phyloP scores from a whole-genome alignment of 1,140 invertebrate species.

The Diuraphis noxia region DNA sequence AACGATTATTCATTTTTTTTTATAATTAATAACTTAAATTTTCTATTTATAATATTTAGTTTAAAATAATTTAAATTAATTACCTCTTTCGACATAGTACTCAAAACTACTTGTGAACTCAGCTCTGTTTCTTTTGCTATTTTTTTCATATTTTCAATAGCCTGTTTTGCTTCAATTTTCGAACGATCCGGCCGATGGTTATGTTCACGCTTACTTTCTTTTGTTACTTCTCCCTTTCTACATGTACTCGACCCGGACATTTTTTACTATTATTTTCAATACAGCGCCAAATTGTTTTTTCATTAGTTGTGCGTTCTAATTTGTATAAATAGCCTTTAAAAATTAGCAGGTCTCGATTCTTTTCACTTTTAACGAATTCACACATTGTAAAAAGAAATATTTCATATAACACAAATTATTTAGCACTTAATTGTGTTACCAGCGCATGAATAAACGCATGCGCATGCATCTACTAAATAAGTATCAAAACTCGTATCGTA shows the following conservation, averaged over 20 bases:
- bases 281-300: slow-evolving; percentile 6
- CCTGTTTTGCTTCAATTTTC: not conserved
- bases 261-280: slow-evolving; percentile 12
- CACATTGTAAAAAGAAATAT: not conserved
- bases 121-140: no score
- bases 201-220: slow-evolving; percentile 11
- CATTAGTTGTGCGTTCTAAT: not conserved
- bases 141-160: no score
- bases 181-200: not conserved
- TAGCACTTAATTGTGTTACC: no score
- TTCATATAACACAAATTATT: not conserved
- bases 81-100: no score
- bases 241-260: slow-evolving; percentile 8
- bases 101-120: no score
- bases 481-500: not conserved
- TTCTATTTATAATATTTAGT: no score
- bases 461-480: no score
- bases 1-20: no score
- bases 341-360: not conserved
- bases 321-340: slow-evolving; percentile 12
- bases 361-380: not conserved
- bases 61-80: no score
- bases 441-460: no score
- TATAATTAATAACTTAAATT: no score
- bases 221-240: slow-evolving; percentile 10